These are phyloP conservation scores for Oceanodroma tethys DNA, from an alignment of 2,113 vertebrate genomes.

Conservation along the genomic window DNA sequence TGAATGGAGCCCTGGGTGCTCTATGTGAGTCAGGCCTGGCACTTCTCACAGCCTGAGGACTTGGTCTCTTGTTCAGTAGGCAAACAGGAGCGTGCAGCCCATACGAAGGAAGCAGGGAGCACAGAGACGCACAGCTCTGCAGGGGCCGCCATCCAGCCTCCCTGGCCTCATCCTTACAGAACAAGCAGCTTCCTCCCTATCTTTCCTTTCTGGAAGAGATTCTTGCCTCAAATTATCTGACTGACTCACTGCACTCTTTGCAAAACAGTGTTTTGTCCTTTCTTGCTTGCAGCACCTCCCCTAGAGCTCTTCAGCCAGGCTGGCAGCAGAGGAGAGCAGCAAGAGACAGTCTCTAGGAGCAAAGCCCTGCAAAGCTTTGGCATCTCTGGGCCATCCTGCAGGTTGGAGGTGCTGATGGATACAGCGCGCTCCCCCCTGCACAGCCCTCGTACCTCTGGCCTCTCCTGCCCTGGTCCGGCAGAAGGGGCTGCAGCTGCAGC, in stretches of 20 bases:
- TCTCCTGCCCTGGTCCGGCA: not conserved
- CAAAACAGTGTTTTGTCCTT: not conserved
- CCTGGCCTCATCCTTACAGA: not conserved
- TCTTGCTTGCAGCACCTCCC: not conserved
- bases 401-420: not conserved
- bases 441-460: not conserved
- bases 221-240: not conserved
- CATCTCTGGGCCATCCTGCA: not conserved
- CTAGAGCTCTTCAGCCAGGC: not conserved
- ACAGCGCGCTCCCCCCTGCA: rapidly evolving
- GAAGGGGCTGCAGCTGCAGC: not conserved
- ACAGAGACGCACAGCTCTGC: not conserved
- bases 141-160: not conserved
- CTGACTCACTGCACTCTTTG: not conserved
- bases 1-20: not conserved
- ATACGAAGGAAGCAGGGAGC: not conserved
- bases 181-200: not conserved
- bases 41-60: not conserved
- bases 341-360: not conserved
- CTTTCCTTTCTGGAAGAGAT: not conserved
- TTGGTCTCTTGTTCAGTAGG: too few relatives aligned
- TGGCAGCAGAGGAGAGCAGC: not conserved
- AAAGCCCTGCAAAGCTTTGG: not conserved
- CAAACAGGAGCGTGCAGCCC: rapidly evolving
- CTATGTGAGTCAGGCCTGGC: not conserved